Conservation (phyloP, 1,140 invertebrate species). For the Vanessa atalanta region DNA sequence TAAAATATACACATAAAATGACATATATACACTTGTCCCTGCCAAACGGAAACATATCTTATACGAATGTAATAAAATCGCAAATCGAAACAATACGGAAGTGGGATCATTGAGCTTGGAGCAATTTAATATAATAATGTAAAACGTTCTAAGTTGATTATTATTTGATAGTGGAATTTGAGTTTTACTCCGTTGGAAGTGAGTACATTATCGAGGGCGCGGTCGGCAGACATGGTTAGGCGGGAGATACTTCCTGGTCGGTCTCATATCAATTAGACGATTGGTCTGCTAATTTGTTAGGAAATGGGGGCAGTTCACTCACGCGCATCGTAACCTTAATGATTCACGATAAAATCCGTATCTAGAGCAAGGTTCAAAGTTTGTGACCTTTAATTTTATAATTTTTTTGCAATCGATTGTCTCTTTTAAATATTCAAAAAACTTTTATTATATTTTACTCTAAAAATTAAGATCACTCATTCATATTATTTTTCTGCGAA, state of each 20-base stretch:
- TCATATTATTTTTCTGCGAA: no score
- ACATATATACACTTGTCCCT: conserved; percentile 38
- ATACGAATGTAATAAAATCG: conserved; percentile 40
- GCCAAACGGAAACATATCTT: conserved; percentile 43
- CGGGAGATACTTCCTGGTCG: conserved; percentile 71
- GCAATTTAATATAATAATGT: conserved; percentile 55
- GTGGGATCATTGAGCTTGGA: conserved; percentile 77
- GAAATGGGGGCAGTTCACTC: conserved; percentile 67
- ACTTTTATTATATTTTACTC: neutral
- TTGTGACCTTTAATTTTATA: conserved; percentile 17
- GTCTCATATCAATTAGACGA: conserved; percentile 74
- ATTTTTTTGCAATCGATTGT: neutral
- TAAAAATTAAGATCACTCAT: no score
- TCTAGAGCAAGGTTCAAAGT: conserved; percentile 35
- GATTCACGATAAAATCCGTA: conserved; percentile 39
- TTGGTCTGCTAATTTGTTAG: conserved; percentile 72
- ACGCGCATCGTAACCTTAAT: conserved; percentile 56
- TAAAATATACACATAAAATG: conserved; percentile 35
- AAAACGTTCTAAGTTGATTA: conserved; percentile 49
- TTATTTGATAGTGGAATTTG: conserved; percentile 28
- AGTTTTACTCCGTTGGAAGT: conserved; percentile 23
- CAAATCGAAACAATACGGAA: conserved; percentile 51
- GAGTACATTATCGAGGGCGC: conserved; percentile 26
- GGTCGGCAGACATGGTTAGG: conserved; percentile 38
- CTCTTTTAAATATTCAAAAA: neutral